Base-by-base conservation (phyloP, 2,888 invertebrate genomes). In the Stegophylla sp. region DNA sequence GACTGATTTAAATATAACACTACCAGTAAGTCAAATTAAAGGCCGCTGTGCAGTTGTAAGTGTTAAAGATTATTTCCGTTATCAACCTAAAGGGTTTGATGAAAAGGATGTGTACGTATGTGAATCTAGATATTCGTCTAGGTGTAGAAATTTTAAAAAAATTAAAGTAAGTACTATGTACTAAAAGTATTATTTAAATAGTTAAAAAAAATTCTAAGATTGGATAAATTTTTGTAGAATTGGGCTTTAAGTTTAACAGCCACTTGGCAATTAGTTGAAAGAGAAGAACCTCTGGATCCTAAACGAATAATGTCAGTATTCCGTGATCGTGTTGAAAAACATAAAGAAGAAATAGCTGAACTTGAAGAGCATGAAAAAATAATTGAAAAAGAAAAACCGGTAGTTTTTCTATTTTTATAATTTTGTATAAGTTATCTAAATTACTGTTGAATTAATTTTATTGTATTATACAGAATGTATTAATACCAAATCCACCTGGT, bases 91-190 rank as follows among this genome's bases (percentile, higher is more conserved):
- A 89, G 91, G 93, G 26, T 94, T 94, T 85, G 90, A 92, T 0
- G 96, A 97, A 83, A 95, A 95, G 85, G 97, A 99, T 87, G 93
- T 98, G 1, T 99, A 93, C 86, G 97, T 98, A 0, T 98, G 98
- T 86, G 98, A 99, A 87, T 97, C 95, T 23, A 90, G 97, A 7
- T 99, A 99, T 87, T 94, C 92, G 84, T 92, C 94, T 0, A 92
- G 92, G 84, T 91, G 91, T 53, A 91, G 96, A 83, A 91, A 92
- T 85, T 98, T 98, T 87, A 96, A 96, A 87, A 98, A 98, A 88
- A 95, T 98, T 82, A 83, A 83, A 45, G 81, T 83, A 71, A 53
- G 7, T 9, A 12, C 10, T 20, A 28, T 28, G n/a, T n/a, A n/a
- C n/a, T 64, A 10, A 17, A 23, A 34, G 12, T 71, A 34, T 34